A percentile compares a stretch with the other conserved stretches of the same genome.
Evolutionary conservation across 2,113 vertebrate species (phyloP).

Genomic region (Solea solea): DNA sequence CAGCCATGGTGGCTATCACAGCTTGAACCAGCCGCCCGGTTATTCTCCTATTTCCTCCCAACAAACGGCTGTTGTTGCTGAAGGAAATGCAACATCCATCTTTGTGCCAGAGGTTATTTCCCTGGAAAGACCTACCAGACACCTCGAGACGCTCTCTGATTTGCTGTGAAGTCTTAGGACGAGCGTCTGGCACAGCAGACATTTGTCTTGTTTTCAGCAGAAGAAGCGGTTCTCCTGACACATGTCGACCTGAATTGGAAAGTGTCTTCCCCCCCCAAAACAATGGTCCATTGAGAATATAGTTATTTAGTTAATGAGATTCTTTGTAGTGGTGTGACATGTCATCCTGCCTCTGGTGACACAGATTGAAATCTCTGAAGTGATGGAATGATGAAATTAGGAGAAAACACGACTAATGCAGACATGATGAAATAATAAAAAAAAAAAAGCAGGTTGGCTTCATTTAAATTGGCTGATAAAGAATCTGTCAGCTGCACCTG

Average conservation of each 20-base stretch:
- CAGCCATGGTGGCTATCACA: conserved; percentile 38
- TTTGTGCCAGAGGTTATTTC: conserved; percentile 65
- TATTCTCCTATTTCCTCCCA: conserved; percentile 54
- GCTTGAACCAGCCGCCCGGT: conserved; percentile 44
- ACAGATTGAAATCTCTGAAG: conserved; percentile 23
- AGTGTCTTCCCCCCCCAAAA: not conserved
- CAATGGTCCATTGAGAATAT: not conserved
- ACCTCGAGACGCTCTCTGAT: conserved; percentile 19
- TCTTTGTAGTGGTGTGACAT: not conserved
- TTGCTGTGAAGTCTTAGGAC: conserved; percentile 14
- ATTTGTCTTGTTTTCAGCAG: conserved; percentile 23
- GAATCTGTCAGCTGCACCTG: conserved; percentile 22
- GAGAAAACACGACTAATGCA: conserved; percentile 15
- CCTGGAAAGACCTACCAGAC: conserved; percentile 47
- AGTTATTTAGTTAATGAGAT: not conserved
- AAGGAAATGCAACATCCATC: conserved; percentile 67
- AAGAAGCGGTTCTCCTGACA: conserved; percentile 3
- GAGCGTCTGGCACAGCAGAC: conserved; percentile 1
- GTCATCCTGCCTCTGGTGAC: conserved; percentile 6
- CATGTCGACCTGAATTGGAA: not conserved
- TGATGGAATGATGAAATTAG: conserved; percentile 25
- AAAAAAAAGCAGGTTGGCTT: conserved; percentile 29
- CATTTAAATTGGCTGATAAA: conserved; percentile 13
- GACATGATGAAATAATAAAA: not conserved
- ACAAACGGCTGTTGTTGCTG: conserved; percentile 59